Percentiles rank a stretch among this genome's conserved stretches.
phyloP scores from a whole-genome alignment of 1,140 invertebrate genomes.

The Heliconius himera region DNA sequence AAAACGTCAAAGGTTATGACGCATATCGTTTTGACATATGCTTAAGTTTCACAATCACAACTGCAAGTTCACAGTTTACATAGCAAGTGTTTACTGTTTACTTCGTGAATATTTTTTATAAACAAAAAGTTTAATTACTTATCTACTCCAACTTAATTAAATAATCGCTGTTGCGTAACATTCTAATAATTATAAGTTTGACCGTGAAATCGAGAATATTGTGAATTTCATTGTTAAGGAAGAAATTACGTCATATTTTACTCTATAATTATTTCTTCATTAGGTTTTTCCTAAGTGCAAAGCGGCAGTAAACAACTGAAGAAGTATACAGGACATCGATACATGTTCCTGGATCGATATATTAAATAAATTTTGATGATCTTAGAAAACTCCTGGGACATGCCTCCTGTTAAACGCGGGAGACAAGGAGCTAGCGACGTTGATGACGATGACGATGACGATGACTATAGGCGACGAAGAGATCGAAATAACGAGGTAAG shows the following conservation, averaged over 20 bases:
- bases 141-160: neutral
- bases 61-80: neutral
- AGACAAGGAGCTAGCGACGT: conserved; percentile 67
- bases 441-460: conserved; percentile 85
- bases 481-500: conserved; percentile 92
- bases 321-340: conserved; percentile 5
- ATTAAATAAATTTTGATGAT: conserved; percentile 64
- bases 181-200: neutral
- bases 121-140: neutral
- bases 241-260: conserved; percentile 24
- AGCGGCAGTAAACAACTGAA: neutral
- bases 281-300: neutral
- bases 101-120: conserved; percentile 7
- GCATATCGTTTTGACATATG: neutral
- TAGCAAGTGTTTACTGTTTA: conserved; percentile 6
- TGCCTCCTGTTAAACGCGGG: conserved; percentile 69
- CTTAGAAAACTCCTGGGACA: conserved; percentile 60
- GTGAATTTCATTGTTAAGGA: conserved; percentile 8
- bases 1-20: neutral
- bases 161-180: neutral
- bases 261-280: conserved; percentile 16
- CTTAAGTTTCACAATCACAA: neutral
- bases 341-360: neutral
- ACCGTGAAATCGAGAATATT: conserved; percentile 3
- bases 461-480: conserved; percentile 90